A percentile compares a stretch with the other conserved stretches of the same genome.
Evolutionary conservation across 1,140 invertebrate species (phyloP).

Genomic region (Brachionus calyciflorus): DNA sequence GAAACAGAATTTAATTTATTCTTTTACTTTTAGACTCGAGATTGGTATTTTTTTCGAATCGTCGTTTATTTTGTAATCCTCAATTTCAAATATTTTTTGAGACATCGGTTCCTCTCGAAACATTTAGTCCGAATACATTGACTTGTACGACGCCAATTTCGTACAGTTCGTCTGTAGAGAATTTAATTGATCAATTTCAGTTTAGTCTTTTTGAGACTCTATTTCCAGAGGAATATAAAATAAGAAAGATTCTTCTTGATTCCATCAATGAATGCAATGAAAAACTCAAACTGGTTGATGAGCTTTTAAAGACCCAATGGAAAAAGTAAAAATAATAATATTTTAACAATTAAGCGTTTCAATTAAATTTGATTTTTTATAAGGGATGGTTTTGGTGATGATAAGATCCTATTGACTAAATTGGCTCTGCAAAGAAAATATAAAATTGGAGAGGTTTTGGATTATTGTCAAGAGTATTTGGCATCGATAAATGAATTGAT

Average conservation of each 20-base stretch:
- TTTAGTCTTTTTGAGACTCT: slow-evolving; percentile 12
- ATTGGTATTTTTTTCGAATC: slow-evolving; percentile 38
- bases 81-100: slow-evolving; percentile 18
- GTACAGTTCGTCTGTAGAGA: slow-evolving; percentile 24
- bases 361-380: not conserved
- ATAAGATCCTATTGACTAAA: slow-evolving; percentile 38
- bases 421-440: slow-evolving; percentile 39
- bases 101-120: not conserved
- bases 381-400: slow-evolving; percentile 29
- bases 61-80: slow-evolving; percentile 36
- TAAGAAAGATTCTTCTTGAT: not conserved
- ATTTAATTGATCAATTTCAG: slow-evolving; percentile 40
- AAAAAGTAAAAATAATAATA: slow-evolving; percentile 17
- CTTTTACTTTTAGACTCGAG: slow-evolving; percentile 16
- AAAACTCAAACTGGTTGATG: slow-evolving; percentile 17
- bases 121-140: not conserved
- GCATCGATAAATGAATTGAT: slow-evolving; percentile 24
- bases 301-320: slow-evolving; percentile 29
- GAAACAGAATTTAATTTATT: not conserved
- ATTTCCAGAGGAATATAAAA: slow-evolving; percentile 15
- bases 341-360: not conserved
- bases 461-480: slow-evolving; percentile 27
- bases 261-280: slow-evolving; percentile 20
- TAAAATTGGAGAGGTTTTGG: slow-evolving; percentile 28
- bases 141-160: slow-evolving; percentile 14